Conservation (phyloP, 1,140 invertebrate genomes). For the Scaptodrosophila lebanonensis region DNA sequence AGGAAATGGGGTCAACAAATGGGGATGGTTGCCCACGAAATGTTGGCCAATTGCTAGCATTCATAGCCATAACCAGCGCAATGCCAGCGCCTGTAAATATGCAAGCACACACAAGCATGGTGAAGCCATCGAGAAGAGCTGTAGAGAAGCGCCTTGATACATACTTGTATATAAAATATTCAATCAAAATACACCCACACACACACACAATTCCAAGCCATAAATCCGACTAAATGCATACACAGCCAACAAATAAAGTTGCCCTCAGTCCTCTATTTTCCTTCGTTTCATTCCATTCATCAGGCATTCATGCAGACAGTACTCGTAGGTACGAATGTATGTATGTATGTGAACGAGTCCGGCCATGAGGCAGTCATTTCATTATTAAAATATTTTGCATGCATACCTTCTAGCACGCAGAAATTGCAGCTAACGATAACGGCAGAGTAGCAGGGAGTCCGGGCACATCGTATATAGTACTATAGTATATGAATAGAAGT, state of each 20-base stretch:
- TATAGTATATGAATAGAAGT: no score
- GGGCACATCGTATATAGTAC: not conserved
- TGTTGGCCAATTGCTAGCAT: no score
- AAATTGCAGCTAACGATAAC: not conserved
- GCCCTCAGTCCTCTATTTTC: no score
- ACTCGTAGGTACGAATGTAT: not conserved
- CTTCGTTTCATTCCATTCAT: no score
- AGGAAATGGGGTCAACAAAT: no score
- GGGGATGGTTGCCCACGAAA: no score
- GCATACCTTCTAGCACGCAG: constrained; percentile 32
- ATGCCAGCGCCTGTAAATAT: no score
- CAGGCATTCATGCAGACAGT: constrained; percentile 13
- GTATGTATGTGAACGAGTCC: not conserved
- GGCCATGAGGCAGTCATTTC: constrained; percentile 43
- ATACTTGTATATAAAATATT: constrained; percentile 50
- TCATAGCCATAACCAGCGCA: no score
- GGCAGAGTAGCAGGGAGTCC: not conserved
- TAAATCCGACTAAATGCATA: constrained; percentile 30
- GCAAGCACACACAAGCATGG: no score
- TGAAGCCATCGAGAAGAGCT: no score
- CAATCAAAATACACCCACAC: constrained; percentile 55
- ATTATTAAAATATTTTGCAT: constrained; percentile 55
- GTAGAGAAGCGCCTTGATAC: no score
- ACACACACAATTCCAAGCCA: constrained; percentile 47
- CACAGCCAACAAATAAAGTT: constrained; percentile 9